phyloP scores from a whole-genome alignment of 2,888 invertebrate genomes.

The Coecobrya sp. region DNA sequence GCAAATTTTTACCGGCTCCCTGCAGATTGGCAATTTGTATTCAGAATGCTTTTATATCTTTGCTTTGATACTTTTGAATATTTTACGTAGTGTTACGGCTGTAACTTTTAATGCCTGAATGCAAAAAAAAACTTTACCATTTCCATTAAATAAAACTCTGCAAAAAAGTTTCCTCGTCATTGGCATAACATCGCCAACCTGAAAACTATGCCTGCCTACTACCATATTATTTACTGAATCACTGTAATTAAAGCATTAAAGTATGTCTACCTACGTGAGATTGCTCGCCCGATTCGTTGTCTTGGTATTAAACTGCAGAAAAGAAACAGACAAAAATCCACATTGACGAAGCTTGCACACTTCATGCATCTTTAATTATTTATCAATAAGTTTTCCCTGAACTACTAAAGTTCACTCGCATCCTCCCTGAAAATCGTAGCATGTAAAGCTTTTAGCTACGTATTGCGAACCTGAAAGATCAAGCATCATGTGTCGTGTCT shows the following conservation, averaged over 20 bases:
- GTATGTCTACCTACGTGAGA: neutral
- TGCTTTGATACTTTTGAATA: no score
- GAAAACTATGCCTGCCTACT: no score
- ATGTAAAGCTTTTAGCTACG: neutral
- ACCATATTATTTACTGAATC: conserved; percentile 23
- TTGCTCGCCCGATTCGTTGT: neutral
- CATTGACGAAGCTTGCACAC: neutral
- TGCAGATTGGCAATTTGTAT: no score
- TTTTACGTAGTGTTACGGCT: no score
- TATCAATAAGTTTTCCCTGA: neutral
- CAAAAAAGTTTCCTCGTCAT: no score
- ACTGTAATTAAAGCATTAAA: neutral
- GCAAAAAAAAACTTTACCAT: no score
- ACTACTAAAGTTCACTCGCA: conserved; percentile 1
- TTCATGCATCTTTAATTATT: conserved; percentile 16
- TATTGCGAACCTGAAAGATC: neutral
- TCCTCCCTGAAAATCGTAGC: neutral
- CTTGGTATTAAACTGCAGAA: neutral
- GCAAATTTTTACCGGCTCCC: no score
- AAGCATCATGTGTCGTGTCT: conserved; percentile 32
- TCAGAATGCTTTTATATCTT: no score
- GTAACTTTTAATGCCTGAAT: no score
- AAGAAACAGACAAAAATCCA: neutral
- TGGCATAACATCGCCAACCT: no score
- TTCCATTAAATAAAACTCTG: no score